Evolutionary conservation across 2,797 vertebrate genomes (phyloP).

Genomic region (Gymnodraco acuticeps): DNA sequence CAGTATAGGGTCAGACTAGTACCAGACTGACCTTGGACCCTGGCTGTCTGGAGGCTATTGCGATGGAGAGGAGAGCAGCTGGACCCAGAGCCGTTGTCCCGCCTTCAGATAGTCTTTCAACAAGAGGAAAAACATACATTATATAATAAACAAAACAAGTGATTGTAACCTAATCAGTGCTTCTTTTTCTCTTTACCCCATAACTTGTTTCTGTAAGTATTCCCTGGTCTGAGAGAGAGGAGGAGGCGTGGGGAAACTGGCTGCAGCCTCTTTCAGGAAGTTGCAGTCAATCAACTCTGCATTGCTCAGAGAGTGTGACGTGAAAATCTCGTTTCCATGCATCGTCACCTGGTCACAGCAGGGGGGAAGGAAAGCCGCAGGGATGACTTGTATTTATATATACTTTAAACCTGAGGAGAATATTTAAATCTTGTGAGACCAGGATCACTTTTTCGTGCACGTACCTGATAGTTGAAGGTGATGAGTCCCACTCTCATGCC

Average conservation of each 20-base stretch:
- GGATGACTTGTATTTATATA: too few relatives aligned
- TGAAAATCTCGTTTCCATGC: constrained; percentile 66
- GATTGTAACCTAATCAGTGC: not conserved
- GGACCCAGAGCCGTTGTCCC: constrained; percentile 83
- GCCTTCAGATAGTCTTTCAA: constrained; percentile 71
- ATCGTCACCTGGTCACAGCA: constrained; percentile 73
- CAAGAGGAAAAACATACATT: not conserved
- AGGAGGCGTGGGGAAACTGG: constrained; percentile 70
- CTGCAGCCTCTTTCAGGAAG: constrained; percentile 68
- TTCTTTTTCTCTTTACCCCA: constrained; percentile 58
- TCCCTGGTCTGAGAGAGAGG: constrained; percentile 73
- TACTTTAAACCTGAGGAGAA: too few relatives aligned
- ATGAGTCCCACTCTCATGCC: constrained; percentile 76
- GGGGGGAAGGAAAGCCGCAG: not conserved
- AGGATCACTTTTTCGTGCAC: not conserved
- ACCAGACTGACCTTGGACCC: constrained; percentile 78
- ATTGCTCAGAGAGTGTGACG: constrained; percentile 53
- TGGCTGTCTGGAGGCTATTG: constrained; percentile 80
- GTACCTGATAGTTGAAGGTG: constrained; percentile 83
- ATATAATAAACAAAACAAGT: not conserved
- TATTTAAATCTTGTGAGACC: not conserved
- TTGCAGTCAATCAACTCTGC: constrained; percentile 66
- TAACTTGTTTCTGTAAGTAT: constrained; percentile 71
- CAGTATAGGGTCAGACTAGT: too few relatives aligned
- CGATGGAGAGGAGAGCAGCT: constrained; percentile 79